These are phyloP conservation scores for Tenthredo scrophulariae DNA, from an alignment of 2,888 invertebrate genomes.

Conservation along the genomic window DNA sequence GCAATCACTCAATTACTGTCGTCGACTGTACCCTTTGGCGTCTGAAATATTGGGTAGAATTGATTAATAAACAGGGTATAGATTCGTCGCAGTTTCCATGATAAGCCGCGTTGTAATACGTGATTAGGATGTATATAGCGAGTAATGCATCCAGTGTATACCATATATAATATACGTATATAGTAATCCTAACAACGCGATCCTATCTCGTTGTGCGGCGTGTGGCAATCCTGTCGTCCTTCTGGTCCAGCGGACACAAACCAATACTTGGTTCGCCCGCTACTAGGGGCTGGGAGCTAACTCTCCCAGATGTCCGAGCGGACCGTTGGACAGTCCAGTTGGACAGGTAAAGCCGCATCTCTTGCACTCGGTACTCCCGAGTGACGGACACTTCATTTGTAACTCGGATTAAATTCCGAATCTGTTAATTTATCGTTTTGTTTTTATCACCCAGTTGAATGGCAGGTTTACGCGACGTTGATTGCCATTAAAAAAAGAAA, in stretches of 20 bases:
- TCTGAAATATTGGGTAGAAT: neutral
- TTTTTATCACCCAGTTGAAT: constrained; percentile 54
- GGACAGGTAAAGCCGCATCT: constrained; percentile 60
- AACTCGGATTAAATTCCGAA: constrained; percentile 63
- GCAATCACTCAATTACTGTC: neutral
- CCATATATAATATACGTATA: constrained; percentile 6
- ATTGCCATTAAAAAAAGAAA: constrained; percentile 11
- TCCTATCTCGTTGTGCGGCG: constrained; percentile 28
- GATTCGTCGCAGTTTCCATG: neutral
- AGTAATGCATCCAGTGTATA: constrained; percentile 1
- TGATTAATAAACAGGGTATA: neutral
- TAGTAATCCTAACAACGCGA: constrained; percentile 38
- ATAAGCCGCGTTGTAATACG: constrained; percentile 23
- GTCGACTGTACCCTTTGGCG: neutral
- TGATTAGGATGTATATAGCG: constrained; percentile 23
- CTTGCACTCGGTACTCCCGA: constrained; percentile 53
- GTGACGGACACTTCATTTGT: constrained; percentile 64
- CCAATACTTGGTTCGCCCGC: constrained; percentile 58
- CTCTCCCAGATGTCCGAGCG: constrained; percentile 47
- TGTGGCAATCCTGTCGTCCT: constrained; percentile 63
- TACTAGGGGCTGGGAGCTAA: constrained; percentile 31
- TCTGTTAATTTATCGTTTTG: constrained; percentile 61
- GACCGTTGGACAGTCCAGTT: constrained; percentile 58
- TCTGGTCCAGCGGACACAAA: constrained; percentile 62
- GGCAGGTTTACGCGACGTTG: constrained; percentile 33